Base-by-base conservation (phyloP, 2,113 vertebrate species). In the Synchiropus splendidus region DNA sequence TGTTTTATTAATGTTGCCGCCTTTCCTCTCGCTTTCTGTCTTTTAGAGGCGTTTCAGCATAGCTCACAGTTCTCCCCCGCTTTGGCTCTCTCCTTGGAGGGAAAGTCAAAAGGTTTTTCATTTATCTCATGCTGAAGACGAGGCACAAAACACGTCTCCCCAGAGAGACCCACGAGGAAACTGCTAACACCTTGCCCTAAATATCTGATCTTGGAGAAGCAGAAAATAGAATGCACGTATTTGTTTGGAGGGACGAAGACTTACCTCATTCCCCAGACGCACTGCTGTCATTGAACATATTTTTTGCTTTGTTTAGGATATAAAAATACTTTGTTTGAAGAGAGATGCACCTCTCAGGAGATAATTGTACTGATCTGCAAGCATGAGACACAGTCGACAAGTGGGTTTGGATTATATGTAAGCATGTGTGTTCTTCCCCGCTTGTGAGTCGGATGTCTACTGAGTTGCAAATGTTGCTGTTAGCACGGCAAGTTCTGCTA, bases 171-270 rank as follows among this genome's bases (percentile, higher is more conserved):
- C 72, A 72, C 34, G 36, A 78, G 77, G 74, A 79, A 81, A 64
- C 74, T 56, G 63, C 55, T 50, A 76, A 83, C 78, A 83, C 79
- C 79, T 81, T 82, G 79, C 74, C 79, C 79, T 74, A 81, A 83
- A 82, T 83, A 83, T 64, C 74, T 82, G 79, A 78, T 82, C 79
- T 75, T 65, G 69, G 71, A 72, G 72, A 47, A 65, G 78, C 70
- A 78, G 68, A 79, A 79, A 81, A 82, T 82, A 84, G 71, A 71
- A 70, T 63, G 53, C 54, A 30, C 18, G 58, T 72, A 67, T 83
- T 75, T 81, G 78, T 79, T 79, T 81, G 81, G 67, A 18, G 68
- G 75, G 61, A 74, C 60, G 52, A 61, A 74, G 65, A 62, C 61
- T 74, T 66, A 45, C 63, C 58, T 75, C 45, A 8, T 62, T 80